A percentile compares a stretch with the other conserved stretches of the same genome.
phyloP scores from a whole-genome alignment of 2,113 vertebrate species.

The Brachyistius frenatus region DNA sequence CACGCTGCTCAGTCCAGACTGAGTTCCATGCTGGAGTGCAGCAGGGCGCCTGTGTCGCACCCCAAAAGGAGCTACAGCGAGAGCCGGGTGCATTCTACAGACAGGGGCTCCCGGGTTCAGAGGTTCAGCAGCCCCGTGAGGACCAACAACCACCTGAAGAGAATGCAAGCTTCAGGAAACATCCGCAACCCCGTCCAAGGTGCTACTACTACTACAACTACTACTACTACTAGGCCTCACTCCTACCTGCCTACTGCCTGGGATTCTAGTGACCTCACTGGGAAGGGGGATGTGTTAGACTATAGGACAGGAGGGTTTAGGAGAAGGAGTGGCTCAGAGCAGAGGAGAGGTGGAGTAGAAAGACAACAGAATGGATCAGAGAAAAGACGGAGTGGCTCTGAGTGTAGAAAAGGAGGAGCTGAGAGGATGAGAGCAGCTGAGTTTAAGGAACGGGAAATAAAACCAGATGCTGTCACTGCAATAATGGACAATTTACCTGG shows the following conservation, averaged over 20 bases:
- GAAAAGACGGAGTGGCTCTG: slow-evolving; percentile 59
- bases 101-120: slow-evolving; percentile 23
- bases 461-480: slow-evolving; percentile 61
- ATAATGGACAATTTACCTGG: slow-evolving; percentile 61
- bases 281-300: slow-evolving; percentile 12
- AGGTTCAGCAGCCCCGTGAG: slow-evolving; percentile 60
- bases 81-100: slow-evolving; percentile 61
- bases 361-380: slow-evolving; percentile 26
- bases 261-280: not conserved
- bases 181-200: slow-evolving; percentile 71
- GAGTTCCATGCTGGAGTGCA: slow-evolving; percentile 55
- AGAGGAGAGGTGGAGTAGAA: slow-evolving; percentile 31
- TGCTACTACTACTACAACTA: slow-evolving; percentile 9
- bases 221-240: not conserved
- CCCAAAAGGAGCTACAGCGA: slow-evolving; percentile 82
- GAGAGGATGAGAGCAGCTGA: slow-evolving; percentile 36
- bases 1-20: slow-evolving; percentile 56
- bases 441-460: slow-evolving; percentile 41
- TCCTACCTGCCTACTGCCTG: slow-evolving; percentile 10
- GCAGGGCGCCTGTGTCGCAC: not conserved
- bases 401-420: slow-evolving; percentile 55
- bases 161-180: slow-evolving; percentile 83
- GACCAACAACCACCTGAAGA: slow-evolving; percentile 71
- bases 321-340: slow-evolving; percentile 68
- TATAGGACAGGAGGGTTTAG: slow-evolving; percentile 10